Conservation (phyloP, 2,113 vertebrate genomes). For the Panthera leo region DNA sequence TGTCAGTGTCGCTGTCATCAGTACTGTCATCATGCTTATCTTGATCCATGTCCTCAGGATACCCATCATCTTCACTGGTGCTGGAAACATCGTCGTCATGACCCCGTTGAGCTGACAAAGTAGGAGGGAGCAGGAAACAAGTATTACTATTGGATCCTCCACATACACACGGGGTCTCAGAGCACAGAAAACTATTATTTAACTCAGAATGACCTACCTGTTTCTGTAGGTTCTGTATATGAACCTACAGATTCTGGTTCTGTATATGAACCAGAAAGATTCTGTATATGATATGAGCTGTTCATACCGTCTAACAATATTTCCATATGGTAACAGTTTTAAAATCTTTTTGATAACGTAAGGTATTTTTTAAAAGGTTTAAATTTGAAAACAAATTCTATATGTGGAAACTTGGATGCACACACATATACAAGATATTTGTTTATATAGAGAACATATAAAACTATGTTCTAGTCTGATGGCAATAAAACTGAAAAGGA, state of each 20-base stretch:
- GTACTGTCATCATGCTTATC: slow-evolving; percentile 91
- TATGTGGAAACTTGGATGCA: background rate
- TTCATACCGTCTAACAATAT: background rate
- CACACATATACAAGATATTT: background rate
- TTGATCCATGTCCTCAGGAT: slow-evolving; percentile 89
- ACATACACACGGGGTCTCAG: background rate
- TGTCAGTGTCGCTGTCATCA: slow-evolving; percentile 92
- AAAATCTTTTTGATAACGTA: background rate
- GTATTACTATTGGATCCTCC: rapidly evolving
- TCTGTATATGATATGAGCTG: background rate
- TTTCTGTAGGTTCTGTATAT: background rate
- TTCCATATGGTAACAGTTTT: background rate
- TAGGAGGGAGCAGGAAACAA: background rate
- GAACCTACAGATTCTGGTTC: too few relatives aligned
- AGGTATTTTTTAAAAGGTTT: background rate
- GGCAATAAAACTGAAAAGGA: background rate
- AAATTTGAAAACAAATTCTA: background rate
- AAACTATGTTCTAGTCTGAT: background rate
- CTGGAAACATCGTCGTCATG: slow-evolving; percentile 87
- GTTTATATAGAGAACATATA: background rate
- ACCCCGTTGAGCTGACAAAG: slow-evolving; percentile 82
- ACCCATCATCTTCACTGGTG: slow-evolving; percentile 89
- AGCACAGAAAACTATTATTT: background rate
- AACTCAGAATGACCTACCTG: background rate
- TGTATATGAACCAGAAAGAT: background rate